These are phyloP conservation scores for Micromys minutus DNA, from an alignment of 2,113 vertebrate species.

Conservation along the genomic window DNA sequence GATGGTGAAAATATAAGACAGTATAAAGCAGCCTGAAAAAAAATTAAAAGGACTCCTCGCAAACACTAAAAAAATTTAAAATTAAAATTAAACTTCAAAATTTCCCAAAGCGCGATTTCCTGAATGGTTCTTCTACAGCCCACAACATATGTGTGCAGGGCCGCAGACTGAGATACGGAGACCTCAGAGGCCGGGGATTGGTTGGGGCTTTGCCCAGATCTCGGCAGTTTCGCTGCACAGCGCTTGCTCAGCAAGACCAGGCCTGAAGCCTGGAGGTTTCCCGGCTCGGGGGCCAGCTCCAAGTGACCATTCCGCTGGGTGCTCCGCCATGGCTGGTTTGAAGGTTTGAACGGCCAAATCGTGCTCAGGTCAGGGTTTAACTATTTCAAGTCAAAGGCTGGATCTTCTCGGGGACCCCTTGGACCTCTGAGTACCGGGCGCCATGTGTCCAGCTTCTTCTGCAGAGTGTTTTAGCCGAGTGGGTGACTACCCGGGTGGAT, in stretches of 20 bases:
- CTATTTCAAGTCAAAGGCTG: not conserved
- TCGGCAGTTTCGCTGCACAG: too few relatives aligned
- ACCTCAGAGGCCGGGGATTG: not conserved
- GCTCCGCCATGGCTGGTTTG: rapidly evolving
- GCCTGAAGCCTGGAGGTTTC: not conserved
- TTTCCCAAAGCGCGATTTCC: not conserved
- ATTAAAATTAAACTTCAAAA: not conserved
- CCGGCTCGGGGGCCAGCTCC: too few relatives aligned
- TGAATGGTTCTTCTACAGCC: not conserved
- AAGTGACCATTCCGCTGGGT: not conserved
- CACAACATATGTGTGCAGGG: not conserved
- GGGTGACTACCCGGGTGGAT: too few relatives aligned
- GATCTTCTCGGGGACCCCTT: not conserved
- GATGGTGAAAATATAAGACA: not conserved
- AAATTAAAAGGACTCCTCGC: not conserved
- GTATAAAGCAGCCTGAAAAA: not conserved
- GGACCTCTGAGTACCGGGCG: rapidly evolving
- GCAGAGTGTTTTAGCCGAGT: not conserved
- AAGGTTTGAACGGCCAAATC: not conserved
- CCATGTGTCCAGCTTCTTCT: not conserved
- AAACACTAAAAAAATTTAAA: not conserved
- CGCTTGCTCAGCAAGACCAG: not conserved
- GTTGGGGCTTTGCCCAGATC: not conserved
- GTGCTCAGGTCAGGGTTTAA: not conserved
- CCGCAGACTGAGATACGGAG: not conserved